These are phyloP conservation scores for Zeuzera pyrina DNA, from an alignment of 2,888 invertebrate species.

Conservation along the genomic window DNA sequence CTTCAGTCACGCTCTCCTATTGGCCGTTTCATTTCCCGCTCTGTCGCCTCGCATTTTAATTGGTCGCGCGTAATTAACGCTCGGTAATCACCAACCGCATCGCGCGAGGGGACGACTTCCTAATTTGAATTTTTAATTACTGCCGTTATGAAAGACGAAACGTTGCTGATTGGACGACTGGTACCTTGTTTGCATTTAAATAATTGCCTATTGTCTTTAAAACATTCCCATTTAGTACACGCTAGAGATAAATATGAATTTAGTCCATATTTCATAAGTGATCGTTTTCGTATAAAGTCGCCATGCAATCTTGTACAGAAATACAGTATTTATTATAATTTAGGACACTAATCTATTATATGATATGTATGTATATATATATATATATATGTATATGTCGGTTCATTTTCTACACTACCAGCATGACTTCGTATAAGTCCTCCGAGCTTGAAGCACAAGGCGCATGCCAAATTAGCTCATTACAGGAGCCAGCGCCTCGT, in stretches of 20 bases:
- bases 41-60: conserved; percentile 59
- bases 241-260: no score
- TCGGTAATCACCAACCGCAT: conserved; percentile 59
- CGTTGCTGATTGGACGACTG: conserved; percentile 45
- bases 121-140: conserved; percentile 72
- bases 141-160: conserved; percentile 20
- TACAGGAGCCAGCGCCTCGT: conserved; percentile 33
- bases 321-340: not conserved
- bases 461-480: conserved; percentile 57
- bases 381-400: no score
- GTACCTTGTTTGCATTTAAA: conserved; percentile 40
- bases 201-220: conserved; percentile 51
- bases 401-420: no score
- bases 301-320: no score
- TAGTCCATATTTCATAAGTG: no score
- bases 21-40: conserved; percentile 40
- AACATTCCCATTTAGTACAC: no score
- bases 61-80: conserved; percentile 67
- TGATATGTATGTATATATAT: not conserved
- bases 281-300: no score
- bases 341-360: not conserved
- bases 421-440: not conserved
- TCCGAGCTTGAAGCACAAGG: conserved; percentile 11
- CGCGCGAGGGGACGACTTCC: conserved; percentile 50
- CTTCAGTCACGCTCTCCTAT: conserved; percentile 52